Evolutionary conservation across 2,113 vertebrate genomes (phyloP).

Genomic region (Microcebus lehilahytsara): DNA sequence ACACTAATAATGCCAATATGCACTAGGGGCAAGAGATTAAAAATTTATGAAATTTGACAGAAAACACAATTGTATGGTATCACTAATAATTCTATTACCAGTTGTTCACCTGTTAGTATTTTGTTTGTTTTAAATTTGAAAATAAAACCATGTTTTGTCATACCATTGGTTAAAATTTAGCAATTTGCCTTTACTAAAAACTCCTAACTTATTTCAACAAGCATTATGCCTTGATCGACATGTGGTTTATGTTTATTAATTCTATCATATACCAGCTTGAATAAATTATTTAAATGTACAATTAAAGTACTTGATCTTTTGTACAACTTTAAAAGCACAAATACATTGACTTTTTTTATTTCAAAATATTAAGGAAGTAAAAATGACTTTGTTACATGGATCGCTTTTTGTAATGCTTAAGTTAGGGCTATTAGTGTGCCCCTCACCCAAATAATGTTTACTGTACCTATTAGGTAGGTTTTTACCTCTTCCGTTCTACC

Average conservation of each 20-base stretch:
- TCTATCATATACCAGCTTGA: background rate
- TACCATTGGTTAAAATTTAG: background rate
- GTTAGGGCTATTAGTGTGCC: too few species aligned
- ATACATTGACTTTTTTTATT: background rate
- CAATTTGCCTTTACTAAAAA: background rate
- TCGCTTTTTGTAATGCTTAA: too few species aligned
- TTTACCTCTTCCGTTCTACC: too few species aligned
- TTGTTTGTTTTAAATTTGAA: background rate
- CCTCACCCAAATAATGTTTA: too few species aligned
- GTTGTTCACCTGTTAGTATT: background rate
- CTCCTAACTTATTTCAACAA: background rate
- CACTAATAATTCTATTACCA: background rate
- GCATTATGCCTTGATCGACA: background rate
- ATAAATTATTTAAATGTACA: background rate
- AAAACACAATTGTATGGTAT: background rate
- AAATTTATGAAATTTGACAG: background rate
- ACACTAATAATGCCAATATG: background rate
- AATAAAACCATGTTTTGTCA: background rate
- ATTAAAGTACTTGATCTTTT: slow-evolving; percentile 9
- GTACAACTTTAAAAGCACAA: background rate
- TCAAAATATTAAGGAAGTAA: too few species aligned
- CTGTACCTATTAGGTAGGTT: too few species aligned
- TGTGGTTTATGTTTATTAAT: background rate
- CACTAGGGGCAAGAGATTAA: background rate
- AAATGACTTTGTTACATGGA: too few species aligned